These are phyloP conservation scores for Furcifer pardalis DNA, from an alignment of 2,797 vertebrate species.

Conservation along the genomic window DNA sequence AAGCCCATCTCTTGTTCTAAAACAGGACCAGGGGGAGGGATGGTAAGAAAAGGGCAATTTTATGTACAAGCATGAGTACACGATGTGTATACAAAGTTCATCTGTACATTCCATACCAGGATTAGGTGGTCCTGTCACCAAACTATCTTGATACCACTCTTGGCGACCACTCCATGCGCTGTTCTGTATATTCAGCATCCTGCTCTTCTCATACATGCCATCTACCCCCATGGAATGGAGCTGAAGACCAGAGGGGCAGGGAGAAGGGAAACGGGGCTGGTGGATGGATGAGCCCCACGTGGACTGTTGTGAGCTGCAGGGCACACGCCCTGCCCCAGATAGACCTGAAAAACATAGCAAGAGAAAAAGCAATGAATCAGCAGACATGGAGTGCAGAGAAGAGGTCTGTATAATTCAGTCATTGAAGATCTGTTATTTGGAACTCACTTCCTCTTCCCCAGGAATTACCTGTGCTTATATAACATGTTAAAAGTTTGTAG, in stretches of 20 bases:
- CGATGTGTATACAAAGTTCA: background rate
- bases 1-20: background rate
- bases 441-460: background rate
- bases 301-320: background rate
- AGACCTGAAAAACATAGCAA: slow-evolving; percentile 15
- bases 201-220: slow-evolving; percentile 86
- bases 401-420: background rate
- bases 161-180: slow-evolving; percentile 82
- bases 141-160: slow-evolving; percentile 85
- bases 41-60: no score
- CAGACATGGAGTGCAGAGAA: background rate
- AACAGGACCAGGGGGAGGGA: no score
- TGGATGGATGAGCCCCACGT: slow-evolving; percentile 3
- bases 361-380: background rate
- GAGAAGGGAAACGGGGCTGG: background rate
- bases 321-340: background rate
- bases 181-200: slow-evolving; percentile 87
- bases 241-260: slow-evolving; percentile 12
- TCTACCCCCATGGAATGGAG: slow-evolving; percentile 62
- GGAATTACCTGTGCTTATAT: background rate
- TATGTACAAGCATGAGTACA: background rate
- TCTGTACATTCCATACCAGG: slow-evolving; percentile 40
- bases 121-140: slow-evolving; percentile 76
- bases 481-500: background rate
- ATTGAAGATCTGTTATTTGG: background rate